Base-by-base conservation (phyloP, 2,113 vertebrate genomes). In the Condylura cristata region DNA sequence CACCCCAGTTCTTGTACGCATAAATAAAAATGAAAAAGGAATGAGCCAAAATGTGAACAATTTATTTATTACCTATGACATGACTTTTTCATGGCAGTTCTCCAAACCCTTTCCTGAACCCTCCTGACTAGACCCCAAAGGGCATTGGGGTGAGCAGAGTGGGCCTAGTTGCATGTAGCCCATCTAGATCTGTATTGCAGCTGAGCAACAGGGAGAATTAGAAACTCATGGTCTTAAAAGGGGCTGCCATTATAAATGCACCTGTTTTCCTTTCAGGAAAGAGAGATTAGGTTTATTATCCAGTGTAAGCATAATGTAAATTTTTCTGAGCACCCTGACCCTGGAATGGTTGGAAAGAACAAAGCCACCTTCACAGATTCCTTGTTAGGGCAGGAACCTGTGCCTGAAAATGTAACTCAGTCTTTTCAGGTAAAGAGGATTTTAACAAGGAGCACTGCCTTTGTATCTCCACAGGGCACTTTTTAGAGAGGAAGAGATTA, bases 121-220 rank as follows among this genome's bases (percentile, higher is more conserved):
- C 20, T 1, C 7, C 6, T n/a, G 18, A 68, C 11, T 9, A 8
- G 6, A 20, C 6, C 3, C 0, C 4, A 22, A 46, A 2, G 34
- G 8, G 58, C 32, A 2, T 26, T 39, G 6, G 26, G 3, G 9
- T 51, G 26, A 10, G 6, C 17, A 34, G 60, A 17, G 65, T 44
- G 46, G 41, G 37, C 71, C 34, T 34, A 48, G 26, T 10, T 30
- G 18, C 17, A 12, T 18, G 28, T 10, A 76, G 51, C 53, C 60
- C 28, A 26, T n/a, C 34, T 11, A 39, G 8, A 12, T 51, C 16
- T 76, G n/a, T 72, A 18, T 44, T 5, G 5, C 28, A 66, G 44
- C 6, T 41, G 44, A 91, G 39, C 2, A 66, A 17, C 24, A 41
- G 9, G 41, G n/a, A 76, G 8, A 28, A 3, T 17, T 71, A 18